A percentile compares a stretch with the other conserved stretches of the same genome.
Conservation (phyloP, 2,888 invertebrate genomes). For the Melanostoma scalare region DNA sequence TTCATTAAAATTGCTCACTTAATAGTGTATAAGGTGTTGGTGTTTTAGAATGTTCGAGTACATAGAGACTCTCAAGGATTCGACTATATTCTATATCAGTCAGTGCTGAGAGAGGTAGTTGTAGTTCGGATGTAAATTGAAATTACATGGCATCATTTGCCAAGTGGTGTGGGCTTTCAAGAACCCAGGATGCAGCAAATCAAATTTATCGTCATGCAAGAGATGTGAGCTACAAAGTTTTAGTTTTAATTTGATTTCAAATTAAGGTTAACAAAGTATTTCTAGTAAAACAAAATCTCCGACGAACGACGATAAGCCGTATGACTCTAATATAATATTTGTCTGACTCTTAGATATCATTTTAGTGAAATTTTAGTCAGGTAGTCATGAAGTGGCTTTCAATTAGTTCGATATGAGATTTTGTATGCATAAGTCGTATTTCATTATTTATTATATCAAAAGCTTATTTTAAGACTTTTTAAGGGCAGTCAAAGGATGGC, state of each 20-base stretch:
- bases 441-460: no score
- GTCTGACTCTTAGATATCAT: no score
- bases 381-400: no score
- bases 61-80: slow-evolving; percentile 29
- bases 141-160: slow-evolving; percentile 59
- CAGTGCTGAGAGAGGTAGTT: slow-evolving; percentile 19
- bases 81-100: not conserved
- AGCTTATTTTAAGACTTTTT: no score
- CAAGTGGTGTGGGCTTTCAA: slow-evolving; percentile 43
- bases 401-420: no score
- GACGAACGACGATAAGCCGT: no score
- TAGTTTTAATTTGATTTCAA: slow-evolving; percentile 65
- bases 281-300: no score
- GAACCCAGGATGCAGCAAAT: slow-evolving; percentile 40
- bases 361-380: no score
- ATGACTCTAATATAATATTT: no score
- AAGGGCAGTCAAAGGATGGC: no score
- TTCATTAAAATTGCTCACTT: slow-evolving; percentile 70
- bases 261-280: slow-evolving; percentile 6
- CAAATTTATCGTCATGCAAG: slow-evolving; percentile 53
- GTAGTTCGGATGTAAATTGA: slow-evolving; percentile 57
- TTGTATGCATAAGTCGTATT: no score
- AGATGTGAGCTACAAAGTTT: slow-evolving; percentile 51
- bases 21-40: slow-evolving; percentile 44
- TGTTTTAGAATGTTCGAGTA: slow-evolving; percentile 4